These are phyloP conservation scores for Apis cerana DNA, from an alignment of 1,140 invertebrate species.

Conservation along the genomic window DNA sequence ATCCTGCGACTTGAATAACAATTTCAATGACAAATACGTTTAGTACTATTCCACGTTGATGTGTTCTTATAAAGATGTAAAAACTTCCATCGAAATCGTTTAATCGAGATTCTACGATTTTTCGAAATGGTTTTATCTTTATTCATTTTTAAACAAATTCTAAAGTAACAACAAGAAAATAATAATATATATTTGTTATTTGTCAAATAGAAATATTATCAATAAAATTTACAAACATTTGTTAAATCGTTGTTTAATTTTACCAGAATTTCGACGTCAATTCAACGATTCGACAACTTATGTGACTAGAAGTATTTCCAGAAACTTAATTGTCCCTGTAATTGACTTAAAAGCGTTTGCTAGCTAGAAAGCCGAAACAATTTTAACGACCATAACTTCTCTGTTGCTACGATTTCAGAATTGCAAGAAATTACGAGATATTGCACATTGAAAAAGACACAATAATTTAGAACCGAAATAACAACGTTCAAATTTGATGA, in stretches of 20 bases:
- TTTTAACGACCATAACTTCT: conserved; percentile 30
- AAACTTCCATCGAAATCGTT: neutral
- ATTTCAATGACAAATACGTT: neutral
- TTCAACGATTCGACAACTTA: too few species aligned
- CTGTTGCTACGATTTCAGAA: conserved; percentile 43
- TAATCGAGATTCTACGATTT: too few species aligned
- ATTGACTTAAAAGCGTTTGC: conserved; percentile 36
- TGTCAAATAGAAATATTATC: too few species aligned
- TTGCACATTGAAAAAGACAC: neutral
- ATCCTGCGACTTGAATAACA: conserved; percentile 8
- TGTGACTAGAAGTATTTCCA: conserved; percentile 11
- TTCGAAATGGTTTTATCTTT: neutral
- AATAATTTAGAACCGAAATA: conserved; percentile 7
- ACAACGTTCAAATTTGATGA: conserved; percentile 54
- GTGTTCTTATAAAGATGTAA: neutral
- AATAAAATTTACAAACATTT: neutral
- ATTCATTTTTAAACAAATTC: too few species aligned
- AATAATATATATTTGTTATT: too few species aligned
- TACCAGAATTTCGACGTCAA: neutral
- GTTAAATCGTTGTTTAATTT: neutral
- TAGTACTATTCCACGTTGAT: conserved; percentile 8
- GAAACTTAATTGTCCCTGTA: conserved; percentile 32
- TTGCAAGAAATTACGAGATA: neutral
- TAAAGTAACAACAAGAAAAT: too few species aligned
- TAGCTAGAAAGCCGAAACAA: conserved; percentile 15